Evolutionary conservation across 2,113 vertebrate species (phyloP), one percentile per base, ranked within the genome.

Genomic region (Pteronura brasiliensis): DNA sequence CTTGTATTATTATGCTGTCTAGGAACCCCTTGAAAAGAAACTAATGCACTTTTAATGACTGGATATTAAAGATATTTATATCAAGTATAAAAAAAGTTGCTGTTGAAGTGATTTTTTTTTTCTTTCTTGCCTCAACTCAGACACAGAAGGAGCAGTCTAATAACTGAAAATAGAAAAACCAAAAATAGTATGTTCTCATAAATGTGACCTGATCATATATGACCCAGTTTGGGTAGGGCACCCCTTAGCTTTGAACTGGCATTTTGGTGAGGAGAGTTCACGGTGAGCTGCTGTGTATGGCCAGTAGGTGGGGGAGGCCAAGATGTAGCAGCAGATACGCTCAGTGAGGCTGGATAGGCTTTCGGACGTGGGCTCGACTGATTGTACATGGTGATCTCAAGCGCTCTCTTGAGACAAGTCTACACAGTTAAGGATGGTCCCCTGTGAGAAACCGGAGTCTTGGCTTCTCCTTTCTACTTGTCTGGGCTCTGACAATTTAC

Each of bases 51-150:
- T 98, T 96, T 97, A 97, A 94, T 84, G 91, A 93, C 61, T 76
- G 3, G 92, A 94, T 95, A 90, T 90, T 97, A 97, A 95, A 59
- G 71, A 96, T 89, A 86, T 49, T 98, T 95, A 72, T 98, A 98
- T 95, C 69, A 85, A 52, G 42, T 31, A 67, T 49, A 83, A 95
- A 95, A 95, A 67, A 96, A 52, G 36, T 96, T 83, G 81, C 88
- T 94, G 74, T 95, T 92, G 23, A 97, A 93, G 7, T 39, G 25
- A 85, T 97, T 97, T 96, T 95, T 31, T 79, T 79, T 95, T 93
- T 85, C 71, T 97, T 69, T 36, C 23, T 90, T 88, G 76, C 27
- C 76, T 97, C 90, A 97, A 31, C 63, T 96, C 21, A 47, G 76
- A 31, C 80, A 76, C n/a, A 93, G 63, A 93, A 77, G 44, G 72